Conservation (phyloP, 2,888 invertebrate species). For the Drosophila conformis region DNA sequence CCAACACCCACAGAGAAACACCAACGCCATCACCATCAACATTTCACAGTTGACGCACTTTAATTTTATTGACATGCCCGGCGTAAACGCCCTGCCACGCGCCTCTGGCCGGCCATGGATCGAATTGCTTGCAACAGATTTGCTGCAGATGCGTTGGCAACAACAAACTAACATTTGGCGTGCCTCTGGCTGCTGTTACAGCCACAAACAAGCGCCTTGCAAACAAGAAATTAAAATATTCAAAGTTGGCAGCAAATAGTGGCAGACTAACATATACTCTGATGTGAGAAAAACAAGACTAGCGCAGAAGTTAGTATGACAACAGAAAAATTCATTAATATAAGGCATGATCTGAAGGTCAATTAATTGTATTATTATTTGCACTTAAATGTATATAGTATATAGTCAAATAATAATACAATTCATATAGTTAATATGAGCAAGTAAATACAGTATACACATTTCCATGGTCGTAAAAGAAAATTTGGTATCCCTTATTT, state of each 20-base stretch:
- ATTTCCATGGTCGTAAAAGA: neutral
- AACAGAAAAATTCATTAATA: neutral
- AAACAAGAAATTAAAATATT: neutral
- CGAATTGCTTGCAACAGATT: slow-evolving; percentile 63
- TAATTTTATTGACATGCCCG: slow-evolving; percentile 75
- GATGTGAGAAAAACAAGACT: neutral
- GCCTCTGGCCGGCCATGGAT: slow-evolving; percentile 4
- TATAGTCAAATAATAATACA: too few relatives aligned
- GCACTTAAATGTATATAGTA: neutral
- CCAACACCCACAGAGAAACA: slow-evolving; percentile 7
- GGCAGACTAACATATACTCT: slow-evolving; percentile 9
- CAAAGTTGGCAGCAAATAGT: neutral
- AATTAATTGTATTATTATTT: neutral
- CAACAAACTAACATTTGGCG: slow-evolving; percentile 63
- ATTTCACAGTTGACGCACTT: slow-evolving; percentile 58
- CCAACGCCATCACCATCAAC: slow-evolving; percentile 27
- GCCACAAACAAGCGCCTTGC: slow-evolving; percentile 17
- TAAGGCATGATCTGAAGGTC: neutral
- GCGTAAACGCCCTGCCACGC: slow-evolving; percentile 25
- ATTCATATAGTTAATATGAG: neutral
- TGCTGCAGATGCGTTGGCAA: slow-evolving; percentile 68
- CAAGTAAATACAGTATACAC: neutral
- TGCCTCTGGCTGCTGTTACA: slow-evolving; percentile 14
- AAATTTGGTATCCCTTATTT: neutral
- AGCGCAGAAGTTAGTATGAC: neutral